Base-by-base conservation (phyloP, 2,888 invertebrate species). In the Cephus runcator region DNA sequence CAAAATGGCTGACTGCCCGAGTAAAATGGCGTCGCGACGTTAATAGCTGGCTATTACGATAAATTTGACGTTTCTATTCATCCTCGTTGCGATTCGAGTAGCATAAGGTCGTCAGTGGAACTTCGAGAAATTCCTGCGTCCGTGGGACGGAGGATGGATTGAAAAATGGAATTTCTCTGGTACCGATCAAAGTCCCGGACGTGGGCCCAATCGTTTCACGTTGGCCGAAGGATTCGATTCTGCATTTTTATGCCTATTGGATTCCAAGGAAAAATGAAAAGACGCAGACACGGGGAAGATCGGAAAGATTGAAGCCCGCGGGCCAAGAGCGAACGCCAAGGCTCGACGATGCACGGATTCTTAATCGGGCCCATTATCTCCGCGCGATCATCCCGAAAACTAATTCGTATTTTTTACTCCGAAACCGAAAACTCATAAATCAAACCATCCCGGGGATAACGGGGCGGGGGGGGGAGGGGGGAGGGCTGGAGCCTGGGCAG, bases 361-460 rank as follows among this genome's bases (percentile, higher is more conserved):
- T 91, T 91, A 91, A 91, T 91, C 91, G 91, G 89, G 87, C 89
- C 90, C 88, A 91, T 91, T 91, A 91, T 91, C 90, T 87, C 86
- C 87, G 88, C 88, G 90, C 89, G 91, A 91, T 91, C 91, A 91
- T 91, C 91, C 88, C 90, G 86, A 90, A 90, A 90, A 91, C 90
- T 90, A 91, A 91, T 91, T 91, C 89, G 87, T 89, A 90, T 89
- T 90, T 90, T 91, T 90, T 90, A 89, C 91, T 89, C 88, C 88
- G 90, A 91, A 91, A 91, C 88, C 90, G 88, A 91, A 91, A 91
- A 90, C 89, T 91, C 91, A 91, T 91, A 91, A 91, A 91, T 91
- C 91, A 91, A 91, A 89, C 84, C 86, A 88, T 87, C 86, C 86
- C 83, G 82, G 82, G 83, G 77, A 78, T 81, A 85, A 83, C 82